Conservation (phyloP, 2,113 vertebrate genomes). For the Colossoma macropomum region DNA sequence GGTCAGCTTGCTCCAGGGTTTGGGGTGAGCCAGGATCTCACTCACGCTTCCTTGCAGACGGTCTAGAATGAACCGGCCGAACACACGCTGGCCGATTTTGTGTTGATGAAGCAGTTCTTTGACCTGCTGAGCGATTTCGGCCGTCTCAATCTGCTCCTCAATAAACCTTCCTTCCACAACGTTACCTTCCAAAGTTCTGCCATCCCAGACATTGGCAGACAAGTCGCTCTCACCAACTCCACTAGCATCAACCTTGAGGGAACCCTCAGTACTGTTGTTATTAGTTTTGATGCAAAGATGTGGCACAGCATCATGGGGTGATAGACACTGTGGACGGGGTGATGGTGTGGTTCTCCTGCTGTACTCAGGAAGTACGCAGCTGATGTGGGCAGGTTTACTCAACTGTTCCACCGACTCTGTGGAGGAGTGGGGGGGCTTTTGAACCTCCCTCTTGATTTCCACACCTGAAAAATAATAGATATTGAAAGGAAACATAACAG, state of each 20-base stretch:
- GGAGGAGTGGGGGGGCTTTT: conserved; percentile 66
- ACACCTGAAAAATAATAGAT: conserved; percentile 4
- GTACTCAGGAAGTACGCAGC: conserved; percentile 75
- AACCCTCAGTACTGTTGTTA: conserved; percentile 44
- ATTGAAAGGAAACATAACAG: neutral
- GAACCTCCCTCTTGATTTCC: conserved; percentile 14
- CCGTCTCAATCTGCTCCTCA: conserved; percentile 91
- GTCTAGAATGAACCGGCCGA: conserved; percentile 93
- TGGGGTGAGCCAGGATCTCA: conserved; percentile 95
- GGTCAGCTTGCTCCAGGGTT: conserved; percentile 96
- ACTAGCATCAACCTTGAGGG: too few relatives aligned
- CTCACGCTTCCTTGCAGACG: conserved; percentile 96
- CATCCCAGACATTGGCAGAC: neutral
- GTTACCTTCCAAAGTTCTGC: neutral
- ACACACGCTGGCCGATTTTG: conserved; percentile 95
- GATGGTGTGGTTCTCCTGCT: conserved; percentile 1
- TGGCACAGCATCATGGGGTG: conserved; percentile 76
- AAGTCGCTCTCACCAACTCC: too few relatives aligned
- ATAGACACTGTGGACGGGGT: conserved; percentile 71
- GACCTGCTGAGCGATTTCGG: conserved; percentile 93
- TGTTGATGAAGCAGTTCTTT: conserved; percentile 95
- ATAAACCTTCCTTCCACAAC: conserved; percentile 21
- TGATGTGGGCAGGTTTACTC: conserved; percentile 73
- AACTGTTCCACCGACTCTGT: conserved; percentile 74
- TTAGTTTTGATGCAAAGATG: conserved; percentile 86